Evolutionary conservation across 2,888 invertebrate genomes (phyloP).

Genomic region (Eupithecia dodoneata): DNA sequence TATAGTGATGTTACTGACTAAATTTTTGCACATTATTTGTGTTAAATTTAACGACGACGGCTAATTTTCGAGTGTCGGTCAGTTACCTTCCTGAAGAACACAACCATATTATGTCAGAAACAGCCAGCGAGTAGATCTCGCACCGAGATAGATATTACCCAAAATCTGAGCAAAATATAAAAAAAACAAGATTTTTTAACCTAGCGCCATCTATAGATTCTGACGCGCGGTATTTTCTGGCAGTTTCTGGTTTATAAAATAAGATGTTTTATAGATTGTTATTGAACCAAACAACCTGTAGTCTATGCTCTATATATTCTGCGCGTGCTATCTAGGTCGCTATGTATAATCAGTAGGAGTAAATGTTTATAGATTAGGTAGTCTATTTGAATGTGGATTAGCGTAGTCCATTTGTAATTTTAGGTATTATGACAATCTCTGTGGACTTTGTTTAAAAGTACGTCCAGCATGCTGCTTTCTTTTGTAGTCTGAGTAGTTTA

Average conservation of each 20-base stretch:
- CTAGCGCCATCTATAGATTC: background rate
- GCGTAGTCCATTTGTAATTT: constrained; percentile 26
- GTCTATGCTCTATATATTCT: constrained; percentile 19
- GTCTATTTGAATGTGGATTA: constrained; percentile 15
- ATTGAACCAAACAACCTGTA: constrained; percentile 1
- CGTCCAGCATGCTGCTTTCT: constrained; percentile 8
- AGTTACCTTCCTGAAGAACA: background rate
- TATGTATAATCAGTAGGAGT: constrained; percentile 14
- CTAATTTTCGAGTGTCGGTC: background rate
- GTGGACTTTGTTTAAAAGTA: constrained; percentile 20
- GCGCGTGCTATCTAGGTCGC: constrained; percentile 23
- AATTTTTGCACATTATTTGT: background rate
- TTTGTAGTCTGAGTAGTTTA: constrained; percentile 14
- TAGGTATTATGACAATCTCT: constrained; percentile 38
- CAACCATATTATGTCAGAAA: background rate
- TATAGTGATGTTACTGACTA: too few relatives aligned
- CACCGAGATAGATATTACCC: background rate
- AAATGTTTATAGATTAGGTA: constrained; percentile 19
- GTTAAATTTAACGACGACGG: background rate
- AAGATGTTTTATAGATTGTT: background rate
- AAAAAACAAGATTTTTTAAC: background rate
- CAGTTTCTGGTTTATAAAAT: background rate
- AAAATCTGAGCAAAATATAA: background rate
- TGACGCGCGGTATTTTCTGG: background rate
- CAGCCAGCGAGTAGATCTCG: background rate